These are phyloP conservation scores for Orius insidiosus DNA, from an alignment of 1,140 invertebrate species.

Conservation along the genomic window DNA sequence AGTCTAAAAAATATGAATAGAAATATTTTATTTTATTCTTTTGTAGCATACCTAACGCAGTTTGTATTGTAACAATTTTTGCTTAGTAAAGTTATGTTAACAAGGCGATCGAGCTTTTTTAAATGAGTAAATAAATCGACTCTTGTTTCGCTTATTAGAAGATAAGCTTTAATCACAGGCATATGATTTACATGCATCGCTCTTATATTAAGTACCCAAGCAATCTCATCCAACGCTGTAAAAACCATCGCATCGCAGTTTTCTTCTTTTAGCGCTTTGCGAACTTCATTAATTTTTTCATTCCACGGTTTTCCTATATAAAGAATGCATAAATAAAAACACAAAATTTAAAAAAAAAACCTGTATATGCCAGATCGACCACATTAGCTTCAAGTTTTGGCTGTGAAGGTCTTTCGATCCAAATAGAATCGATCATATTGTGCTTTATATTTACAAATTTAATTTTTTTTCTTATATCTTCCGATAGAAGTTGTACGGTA, in stretches of 20 bases:
- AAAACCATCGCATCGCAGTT: constrained; percentile 63
- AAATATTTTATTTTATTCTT: too few species aligned
- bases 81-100: constrained; percentile 35
- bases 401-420: not conserved
- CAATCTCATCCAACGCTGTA: constrained; percentile 80
- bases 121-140: constrained; percentile 43
- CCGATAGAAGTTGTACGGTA: too few species aligned
- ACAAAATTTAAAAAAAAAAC: not conserved
- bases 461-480: too few species aligned
- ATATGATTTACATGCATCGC: constrained; percentile 77
- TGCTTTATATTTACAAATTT: not conserved
- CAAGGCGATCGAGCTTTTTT: constrained; percentile 34
- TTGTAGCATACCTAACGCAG: constrained; percentile 51
- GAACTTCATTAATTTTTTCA: constrained; percentile 48
- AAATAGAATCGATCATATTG: not conserved
- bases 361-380: not conserved
- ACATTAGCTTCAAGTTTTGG: not conserved
- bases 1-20: constrained; percentile 36
- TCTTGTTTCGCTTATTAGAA: constrained; percentile 43
- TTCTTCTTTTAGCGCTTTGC: constrained; percentile 42
- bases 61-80: constrained; percentile 39
- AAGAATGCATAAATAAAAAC: constrained; percentile 17
- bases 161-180: constrained; percentile 69
- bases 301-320: constrained; percentile 50
- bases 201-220: constrained; percentile 89